phyloP scores from a whole-genome alignment of 2,888 invertebrate species.

The Orthosia gracilis region DNA sequence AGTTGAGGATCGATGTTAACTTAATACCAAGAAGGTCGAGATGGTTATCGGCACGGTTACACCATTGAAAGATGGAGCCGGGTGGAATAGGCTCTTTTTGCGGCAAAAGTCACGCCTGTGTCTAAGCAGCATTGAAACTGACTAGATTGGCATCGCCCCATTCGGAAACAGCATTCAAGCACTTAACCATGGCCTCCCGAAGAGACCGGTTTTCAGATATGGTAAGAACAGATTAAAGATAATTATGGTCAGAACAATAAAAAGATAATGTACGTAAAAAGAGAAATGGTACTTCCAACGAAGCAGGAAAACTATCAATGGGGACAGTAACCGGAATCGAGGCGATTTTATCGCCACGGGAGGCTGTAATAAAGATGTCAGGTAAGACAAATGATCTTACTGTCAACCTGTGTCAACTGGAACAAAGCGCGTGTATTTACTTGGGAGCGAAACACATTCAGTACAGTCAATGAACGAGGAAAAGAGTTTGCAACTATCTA shows the following conservation, averaged over 20 bases:
- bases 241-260: not conserved
- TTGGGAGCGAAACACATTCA: not conserved
- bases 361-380: constrained; percentile 36
- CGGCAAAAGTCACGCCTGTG: too few relatives aligned
- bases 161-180: too few relatives aligned
- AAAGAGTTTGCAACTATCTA: not conserved
- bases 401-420: constrained; percentile 13
- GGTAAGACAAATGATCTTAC: constrained; percentile 21
- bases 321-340: not conserved
- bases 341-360: constrained; percentile 1
- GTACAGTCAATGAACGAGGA: not conserved
- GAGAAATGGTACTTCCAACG: too few relatives aligned
- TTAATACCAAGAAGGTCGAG: too few relatives aligned
- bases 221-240: not conserved
- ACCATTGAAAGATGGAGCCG: too few relatives aligned
- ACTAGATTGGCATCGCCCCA: too few relatives aligned
- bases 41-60: too few relatives aligned
- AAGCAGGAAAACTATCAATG: not conserved
- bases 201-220: too few relatives aligned
- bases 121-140: too few relatives aligned
- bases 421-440: not conserved
- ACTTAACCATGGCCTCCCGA: too few relatives aligned
- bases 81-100: too few relatives aligned
- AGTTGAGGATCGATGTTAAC: too few relatives aligned
- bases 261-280: not conserved